phyloP scores from a whole-genome alignment of 2,888 invertebrate species.

The Mesorhabditis sp. region DNA sequence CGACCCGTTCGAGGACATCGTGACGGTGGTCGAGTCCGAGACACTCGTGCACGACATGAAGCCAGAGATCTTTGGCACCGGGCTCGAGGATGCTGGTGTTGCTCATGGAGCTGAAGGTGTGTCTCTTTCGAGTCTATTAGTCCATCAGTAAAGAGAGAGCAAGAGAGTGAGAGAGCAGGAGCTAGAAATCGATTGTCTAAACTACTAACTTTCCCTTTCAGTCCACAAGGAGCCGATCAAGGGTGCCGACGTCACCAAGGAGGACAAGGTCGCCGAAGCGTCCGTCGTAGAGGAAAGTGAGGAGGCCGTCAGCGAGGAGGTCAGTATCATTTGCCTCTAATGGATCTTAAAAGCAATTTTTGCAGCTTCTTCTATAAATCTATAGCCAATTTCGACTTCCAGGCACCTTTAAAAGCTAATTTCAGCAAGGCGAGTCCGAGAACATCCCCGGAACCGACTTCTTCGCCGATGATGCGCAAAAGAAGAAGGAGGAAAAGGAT shows the following conservation, averaged over 20 bases:
- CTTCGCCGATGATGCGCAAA: slow-evolving; percentile 28
- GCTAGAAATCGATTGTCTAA: slow-evolving; percentile 6
- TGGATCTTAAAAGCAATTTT: no score
- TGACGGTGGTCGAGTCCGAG: slow-evolving; percentile 40
- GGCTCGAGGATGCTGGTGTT: background rate
- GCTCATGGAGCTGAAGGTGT: no score
- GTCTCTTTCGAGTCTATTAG: no score
- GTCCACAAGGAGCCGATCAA: slow-evolving; percentile 3
- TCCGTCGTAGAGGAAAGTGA: slow-evolving; percentile 13
- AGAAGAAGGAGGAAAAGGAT: slow-evolving; percentile 18
- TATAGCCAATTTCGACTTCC: no score
- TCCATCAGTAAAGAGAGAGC: background rate
- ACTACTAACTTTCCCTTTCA: no score
- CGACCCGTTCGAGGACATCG: slow-evolving; percentile 27
- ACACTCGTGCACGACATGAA: slow-evolving; percentile 33
- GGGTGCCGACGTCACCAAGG: slow-evolving; percentile 10
- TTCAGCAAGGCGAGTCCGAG: background rate
- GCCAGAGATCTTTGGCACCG: slow-evolving; percentile 28
- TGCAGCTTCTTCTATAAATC: no score
- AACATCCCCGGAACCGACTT: slow-evolving; percentile 25
- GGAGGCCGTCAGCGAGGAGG: slow-evolving; percentile 23
- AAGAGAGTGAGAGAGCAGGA: slow-evolving; percentile 9
- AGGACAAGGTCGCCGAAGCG: slow-evolving; percentile 16
- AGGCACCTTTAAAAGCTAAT: background rate
- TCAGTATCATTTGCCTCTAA: slow-evolving; percentile 6